Evolutionary conservation across 2,113 vertebrate genomes (phyloP).

Genomic region (Miniopterus natalensis): DNA sequence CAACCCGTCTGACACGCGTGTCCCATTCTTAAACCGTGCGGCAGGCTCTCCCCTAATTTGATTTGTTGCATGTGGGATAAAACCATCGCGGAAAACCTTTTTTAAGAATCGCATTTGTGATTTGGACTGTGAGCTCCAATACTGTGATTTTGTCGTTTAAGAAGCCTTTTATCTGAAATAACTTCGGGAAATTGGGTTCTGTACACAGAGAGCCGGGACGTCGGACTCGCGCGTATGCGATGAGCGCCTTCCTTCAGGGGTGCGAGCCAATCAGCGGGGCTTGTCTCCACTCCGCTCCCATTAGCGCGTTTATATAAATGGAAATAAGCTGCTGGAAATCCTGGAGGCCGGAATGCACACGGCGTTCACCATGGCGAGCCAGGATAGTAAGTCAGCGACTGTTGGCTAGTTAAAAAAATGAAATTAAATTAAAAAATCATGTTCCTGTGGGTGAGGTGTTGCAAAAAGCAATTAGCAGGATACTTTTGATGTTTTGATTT

Average conservation of each 20-base stretch:
- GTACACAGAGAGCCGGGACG: conserved; percentile 63
- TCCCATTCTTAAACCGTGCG: background rate
- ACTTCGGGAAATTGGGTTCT: conserved; percentile 69
- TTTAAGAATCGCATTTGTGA: conserved; percentile 62
- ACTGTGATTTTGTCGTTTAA: conserved; percentile 72
- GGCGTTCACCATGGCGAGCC: conserved; percentile 53
- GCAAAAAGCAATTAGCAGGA: conserved; percentile 52
- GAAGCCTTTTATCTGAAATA: conserved; percentile 75
- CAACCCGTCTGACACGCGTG: background rate
- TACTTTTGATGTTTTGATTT: conserved; percentile 57
- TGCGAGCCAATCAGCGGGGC: conserved; percentile 56
- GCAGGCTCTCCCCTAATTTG: background rate
- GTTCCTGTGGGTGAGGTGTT: conserved; percentile 65
- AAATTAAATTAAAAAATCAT: conserved; percentile 10
- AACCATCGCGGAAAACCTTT: background rate
- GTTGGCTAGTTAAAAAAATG: conserved; percentile 66
- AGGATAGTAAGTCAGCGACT: conserved; percentile 72
- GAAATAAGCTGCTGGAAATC: conserved; percentile 75
- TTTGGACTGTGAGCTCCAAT: conserved; percentile 20
- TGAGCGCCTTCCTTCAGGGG: conserved; percentile 68
- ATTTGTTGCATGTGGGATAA: background rate
- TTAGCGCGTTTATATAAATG: conserved; percentile 74
- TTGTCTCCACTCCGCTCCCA: conserved; percentile 70
- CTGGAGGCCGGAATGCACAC: background rate
- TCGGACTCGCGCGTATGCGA: conserved; percentile 39